Conservation (phyloP, 2,797 vertebrate species). For the Hemitrygon akajei region DNA sequence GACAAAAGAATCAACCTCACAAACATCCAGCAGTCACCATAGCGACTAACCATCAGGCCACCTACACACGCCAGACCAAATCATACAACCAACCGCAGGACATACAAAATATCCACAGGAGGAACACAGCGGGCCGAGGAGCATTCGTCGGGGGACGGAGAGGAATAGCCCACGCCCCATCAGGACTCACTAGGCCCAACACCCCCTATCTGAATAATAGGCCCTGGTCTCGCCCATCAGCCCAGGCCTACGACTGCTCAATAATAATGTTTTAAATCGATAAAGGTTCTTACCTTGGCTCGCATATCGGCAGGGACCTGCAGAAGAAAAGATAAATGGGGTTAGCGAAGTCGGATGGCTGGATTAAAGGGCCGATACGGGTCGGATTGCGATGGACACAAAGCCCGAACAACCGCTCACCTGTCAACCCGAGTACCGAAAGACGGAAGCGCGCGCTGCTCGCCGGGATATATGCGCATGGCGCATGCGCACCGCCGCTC, state of each 20-base stretch:
- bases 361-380: neutral
- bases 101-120: no score
- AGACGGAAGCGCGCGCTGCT: neutral
- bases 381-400: neutral
- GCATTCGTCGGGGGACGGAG: no score
- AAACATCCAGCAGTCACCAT: neutral
- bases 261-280: no score
- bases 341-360: neutral
- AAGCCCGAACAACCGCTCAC: neutral
- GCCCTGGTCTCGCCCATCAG: no score
- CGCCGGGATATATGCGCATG: neutral
- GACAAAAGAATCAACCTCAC: neutral
- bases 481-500: neutral
- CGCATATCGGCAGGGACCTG: conserved; percentile 12
- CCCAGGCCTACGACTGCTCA: no score
- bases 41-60: no score
- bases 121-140: no score
- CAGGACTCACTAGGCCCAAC: no score
- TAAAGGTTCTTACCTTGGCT: neutral
- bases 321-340: neutral
- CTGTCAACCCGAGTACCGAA: neutral
- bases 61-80: no score
- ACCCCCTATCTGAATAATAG: no score
- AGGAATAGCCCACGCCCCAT: no score
- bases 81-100: no score